Base-by-base conservation (phyloP, 1,140 invertebrate genomes). In the Arion vulgaris region DNA sequence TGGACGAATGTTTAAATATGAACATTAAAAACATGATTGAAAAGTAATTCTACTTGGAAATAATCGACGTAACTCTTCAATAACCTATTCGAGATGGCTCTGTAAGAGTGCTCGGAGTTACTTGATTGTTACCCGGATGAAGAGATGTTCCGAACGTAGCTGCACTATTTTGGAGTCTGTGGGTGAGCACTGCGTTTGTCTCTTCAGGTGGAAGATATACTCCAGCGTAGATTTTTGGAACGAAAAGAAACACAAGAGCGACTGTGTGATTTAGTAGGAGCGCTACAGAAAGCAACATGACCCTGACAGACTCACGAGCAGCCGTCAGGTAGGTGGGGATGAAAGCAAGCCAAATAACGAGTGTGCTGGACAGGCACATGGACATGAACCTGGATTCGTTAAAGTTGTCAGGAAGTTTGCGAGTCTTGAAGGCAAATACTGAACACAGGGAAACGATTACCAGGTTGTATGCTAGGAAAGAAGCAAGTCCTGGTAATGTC, bases 401-500 rank as follows among this genome's bases (percentile, higher is more conserved):
- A 45, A 75, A 75, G 45, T 75, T 88, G 74, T 87, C 84, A 11
- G 87, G 87, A 17, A 88, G 73, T 68, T 80, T 79, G 9, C 88
- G 73, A 26, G 87, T 88, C 76, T 97, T 94, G 0, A 98, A 95
- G 5, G 97, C 97, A 90, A 97, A 97, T 23, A 97, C 94, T 0
- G 96, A 97, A 91, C 97, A 97, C 5, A 97, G 94, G 23, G 97
- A 92, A 84, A 97, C 96, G 36, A 98, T 93, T 38, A 97, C 92
- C 85, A 97, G 96, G 0, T 96, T 96, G 94, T 97, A 98, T 86
- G 95, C 95, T 92, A 98, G 86, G 81, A 84, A 83, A 32, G 82
- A 72, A 69, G 77, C n/a, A 19, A 85, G 34, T 9, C 81, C 78
- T 7, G 49, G 45, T 23, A 87, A 79, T 36, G 77, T 45, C 28